These are phyloP conservation scores for Sogatella furcifera DNA, from an alignment of 1,140 invertebrate genomes.

Conservation along the genomic window DNA sequence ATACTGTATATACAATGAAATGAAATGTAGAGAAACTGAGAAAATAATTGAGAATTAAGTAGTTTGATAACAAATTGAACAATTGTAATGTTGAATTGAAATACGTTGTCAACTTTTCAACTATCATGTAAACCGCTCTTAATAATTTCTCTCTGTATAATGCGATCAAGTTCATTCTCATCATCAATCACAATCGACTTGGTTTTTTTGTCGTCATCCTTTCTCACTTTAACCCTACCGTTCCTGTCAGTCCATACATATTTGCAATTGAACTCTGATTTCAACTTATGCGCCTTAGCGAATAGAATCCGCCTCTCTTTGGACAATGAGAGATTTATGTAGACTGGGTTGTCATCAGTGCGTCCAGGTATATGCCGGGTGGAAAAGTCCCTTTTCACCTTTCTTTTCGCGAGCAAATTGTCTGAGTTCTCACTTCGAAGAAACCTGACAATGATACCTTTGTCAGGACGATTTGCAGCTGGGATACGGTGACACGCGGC, in stretches of 20 bases:
- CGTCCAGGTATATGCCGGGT: not conserved
- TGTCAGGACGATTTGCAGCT: not conserved
- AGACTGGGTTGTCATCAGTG: not conserved
- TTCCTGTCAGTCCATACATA: constrained; percentile 3
- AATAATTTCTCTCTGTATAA: not conserved
- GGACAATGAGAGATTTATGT: not conserved
- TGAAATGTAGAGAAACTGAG: too few relatives aligned
- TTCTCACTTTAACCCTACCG: not conserved
- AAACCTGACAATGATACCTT: constrained; percentile 4
- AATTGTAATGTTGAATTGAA: too few relatives aligned
- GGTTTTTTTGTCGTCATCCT: too few relatives aligned
- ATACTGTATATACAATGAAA: too few relatives aligned
- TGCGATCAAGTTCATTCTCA: not conserved
- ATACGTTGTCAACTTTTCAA: too few relatives aligned
- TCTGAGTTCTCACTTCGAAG: not conserved
- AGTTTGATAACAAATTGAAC: too few relatives aligned
- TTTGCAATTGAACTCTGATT: not conserved
- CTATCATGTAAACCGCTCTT: too few relatives aligned
- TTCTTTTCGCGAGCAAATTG: not conserved
- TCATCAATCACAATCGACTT: not conserved
- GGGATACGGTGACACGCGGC: not conserved
- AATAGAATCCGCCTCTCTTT: not conserved
- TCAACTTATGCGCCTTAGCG: not conserved
- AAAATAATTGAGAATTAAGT: too few relatives aligned
- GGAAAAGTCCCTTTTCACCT: constrained; percentile 4